Base-by-base conservation (phyloP, 1,140 invertebrate genomes). In the Camponotus vicinus region DNA sequence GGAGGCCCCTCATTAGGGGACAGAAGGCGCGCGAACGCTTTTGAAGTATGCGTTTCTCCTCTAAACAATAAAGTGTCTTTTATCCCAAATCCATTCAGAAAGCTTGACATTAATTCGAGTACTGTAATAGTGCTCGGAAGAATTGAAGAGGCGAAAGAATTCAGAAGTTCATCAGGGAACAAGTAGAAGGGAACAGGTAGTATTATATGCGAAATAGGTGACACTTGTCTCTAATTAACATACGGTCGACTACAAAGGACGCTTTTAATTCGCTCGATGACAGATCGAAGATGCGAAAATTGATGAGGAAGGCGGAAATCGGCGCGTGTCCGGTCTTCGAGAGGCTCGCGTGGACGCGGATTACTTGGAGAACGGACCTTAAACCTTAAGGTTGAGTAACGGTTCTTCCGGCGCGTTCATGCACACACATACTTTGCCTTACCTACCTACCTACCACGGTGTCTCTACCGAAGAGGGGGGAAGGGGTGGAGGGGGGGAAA, bases 371-470 rank as follows among this genome's bases (percentile, higher is more conserved):
- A 85, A 90, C 88, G 83, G 78, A 91, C 89, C 86, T 93, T 91
- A 93, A 93, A 90, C 91, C 92, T 92, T 92, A 93, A 93, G 93
- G 91, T 93, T 93, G 92, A 92, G 87, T 94, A 94, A 94, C 93
- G 92, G 93, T 92, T 89, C 88, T 90, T 87, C 85, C 88, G 63
- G 49, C 85, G 88, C 86, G 45, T 3, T 18, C 82, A 86, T 86
- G 73, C 86, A 83, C 49, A 52, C 4, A 52, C 49, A 52, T 52
- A 52, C 49, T 15, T 52, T 91, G 90, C 67, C 76, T 90, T 89
- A 85, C 67, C 69, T 83, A 80, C 78, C 76, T 73, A 82, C 77
- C 63, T 80, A 82, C 49, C 52, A 52, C 75, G 89, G 67, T 70
- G 87, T 73, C 67, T 73, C 79, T 77, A 86, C 77, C 1, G 27